phyloP scores from a whole-genome alignment of 2,888 invertebrate species.

The Acrobasis repandana region DNA sequence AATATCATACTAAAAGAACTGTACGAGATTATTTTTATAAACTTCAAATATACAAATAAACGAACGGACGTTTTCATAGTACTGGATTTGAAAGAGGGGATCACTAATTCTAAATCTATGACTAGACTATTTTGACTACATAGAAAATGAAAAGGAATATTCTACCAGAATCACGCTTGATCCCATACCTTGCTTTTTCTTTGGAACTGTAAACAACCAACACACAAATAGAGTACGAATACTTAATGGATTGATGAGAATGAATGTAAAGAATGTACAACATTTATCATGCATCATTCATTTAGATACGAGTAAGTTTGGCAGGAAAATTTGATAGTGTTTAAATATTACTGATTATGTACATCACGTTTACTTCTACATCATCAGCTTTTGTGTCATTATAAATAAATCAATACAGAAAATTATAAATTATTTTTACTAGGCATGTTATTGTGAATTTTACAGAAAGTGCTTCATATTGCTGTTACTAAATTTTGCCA shows the following conservation, averaged over 20 bases:
- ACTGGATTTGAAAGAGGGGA: constrained; percentile 39
- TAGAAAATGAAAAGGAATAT: constrained; percentile 81
- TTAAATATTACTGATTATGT: constrained; percentile 8
- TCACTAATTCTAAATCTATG: constrained; percentile 70
- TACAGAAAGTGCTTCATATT: background rate
- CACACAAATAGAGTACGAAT: constrained; percentile 80
- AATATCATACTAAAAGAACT: background rate
- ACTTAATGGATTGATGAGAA: constrained; percentile 59
- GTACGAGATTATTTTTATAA: background rate
- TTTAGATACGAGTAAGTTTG: constrained; percentile 31
- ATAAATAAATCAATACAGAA: background rate
- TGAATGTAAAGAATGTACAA: constrained; percentile 43
- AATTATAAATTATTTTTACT: background rate
- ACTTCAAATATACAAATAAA: constrained; percentile 26
- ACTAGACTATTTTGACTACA: constrained; percentile 76
- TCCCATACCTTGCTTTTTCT: constrained; percentile 88
- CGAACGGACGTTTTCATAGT: constrained; percentile 48
- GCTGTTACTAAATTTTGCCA: background rate
- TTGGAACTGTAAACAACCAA: constrained; percentile 92
- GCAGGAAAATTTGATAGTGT: background rate
- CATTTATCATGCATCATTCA: constrained; percentile 70
- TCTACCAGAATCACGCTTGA: constrained; percentile 82
- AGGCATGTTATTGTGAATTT: background rate
- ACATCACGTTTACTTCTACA: background rate
- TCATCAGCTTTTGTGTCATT: background rate